These are phyloP conservation scores for Ictalurus furcatus DNA, from an alignment of 2,113 vertebrate genomes.

Conservation along the genomic window DNA sequence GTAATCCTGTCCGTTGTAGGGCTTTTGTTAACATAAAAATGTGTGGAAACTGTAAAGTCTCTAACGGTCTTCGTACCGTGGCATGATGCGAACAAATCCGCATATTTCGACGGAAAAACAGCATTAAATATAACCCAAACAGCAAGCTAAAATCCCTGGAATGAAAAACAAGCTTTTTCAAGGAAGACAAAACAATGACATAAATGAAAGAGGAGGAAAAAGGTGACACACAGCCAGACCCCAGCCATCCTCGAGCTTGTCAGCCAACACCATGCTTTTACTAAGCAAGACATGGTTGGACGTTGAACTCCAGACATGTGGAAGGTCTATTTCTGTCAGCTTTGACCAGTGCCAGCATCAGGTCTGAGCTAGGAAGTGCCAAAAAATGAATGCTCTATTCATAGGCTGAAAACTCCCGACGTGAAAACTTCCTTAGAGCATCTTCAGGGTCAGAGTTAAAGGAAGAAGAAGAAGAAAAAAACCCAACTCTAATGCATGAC, in stretches of 20 bases:
- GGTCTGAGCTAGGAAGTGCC: constrained; percentile 50
- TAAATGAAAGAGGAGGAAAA: constrained; percentile 58
- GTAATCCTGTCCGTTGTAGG: not conserved
- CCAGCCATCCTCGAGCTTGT: constrained; percentile 38
- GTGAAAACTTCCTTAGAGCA: constrained; percentile 48
- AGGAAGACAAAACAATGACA: constrained; percentile 71
- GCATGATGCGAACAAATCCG: not conserved
- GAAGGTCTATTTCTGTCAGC: constrained; percentile 44
- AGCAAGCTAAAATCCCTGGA: constrained; percentile 42
- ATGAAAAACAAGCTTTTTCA: constrained; percentile 58
- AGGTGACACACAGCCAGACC: constrained; percentile 51
- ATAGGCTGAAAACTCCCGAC: constrained; percentile 30
- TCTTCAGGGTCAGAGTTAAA: constrained; percentile 55
- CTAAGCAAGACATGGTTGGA: constrained; percentile 29
- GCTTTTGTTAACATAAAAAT: not conserved
- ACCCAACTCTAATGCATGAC: not conserved
- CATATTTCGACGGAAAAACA: not conserved
- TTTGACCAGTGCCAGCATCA: constrained; percentile 8
- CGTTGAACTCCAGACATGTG: constrained; percentile 39
- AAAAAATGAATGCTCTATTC: constrained; percentile 52
- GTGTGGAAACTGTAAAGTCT: not conserved
- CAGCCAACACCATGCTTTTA: constrained; percentile 12
- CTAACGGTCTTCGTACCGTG: not conserved
- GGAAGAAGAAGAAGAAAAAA: not conserved
- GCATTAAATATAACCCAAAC: not conserved